A percentile compares a stretch with the other conserved stretches of the same genome.
phyloP scores from a whole-genome alignment of 1,140 invertebrate species.

The Plectus sambesii region DNA sequence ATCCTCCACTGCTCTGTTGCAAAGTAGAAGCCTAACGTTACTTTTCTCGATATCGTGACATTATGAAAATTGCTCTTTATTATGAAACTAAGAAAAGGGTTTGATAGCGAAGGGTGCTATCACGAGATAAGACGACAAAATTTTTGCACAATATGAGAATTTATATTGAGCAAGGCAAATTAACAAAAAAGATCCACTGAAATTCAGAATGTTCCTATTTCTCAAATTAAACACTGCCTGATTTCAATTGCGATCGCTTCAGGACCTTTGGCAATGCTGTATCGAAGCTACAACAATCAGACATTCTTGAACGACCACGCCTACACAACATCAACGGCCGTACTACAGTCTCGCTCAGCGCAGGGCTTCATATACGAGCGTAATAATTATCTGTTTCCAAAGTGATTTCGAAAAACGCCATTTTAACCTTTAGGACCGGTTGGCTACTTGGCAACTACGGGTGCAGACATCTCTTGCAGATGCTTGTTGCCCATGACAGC shows the following conservation, averaged over 20 bases:
- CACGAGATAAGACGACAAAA: no score
- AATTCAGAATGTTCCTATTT: no score
- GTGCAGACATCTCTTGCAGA: slow-evolving; percentile 24
- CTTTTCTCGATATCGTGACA: no score
- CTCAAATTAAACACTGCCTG: no score
- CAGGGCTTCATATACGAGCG: slow-evolving; percentile 31
- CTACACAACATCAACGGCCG: slow-evolving; percentile 35
- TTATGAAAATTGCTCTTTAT: no score
- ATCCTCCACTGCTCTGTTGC: slow-evolving; percentile 10
- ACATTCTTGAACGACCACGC: slow-evolving; percentile 30
- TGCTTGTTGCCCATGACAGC: slow-evolving; percentile 29
- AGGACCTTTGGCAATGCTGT: slow-evolving; percentile 25
- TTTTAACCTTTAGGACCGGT: slow-evolving; percentile 32
- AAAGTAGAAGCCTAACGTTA: no score
- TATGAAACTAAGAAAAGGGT: no score
- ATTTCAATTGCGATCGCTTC: slow-evolving; percentile 17
- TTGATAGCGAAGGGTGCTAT: no score
- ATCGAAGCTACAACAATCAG: slow-evolving; percentile 31
- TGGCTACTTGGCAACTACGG: slow-evolving; percentile 28
- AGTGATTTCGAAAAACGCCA: no score
- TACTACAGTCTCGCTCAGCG: slow-evolving; percentile 24
- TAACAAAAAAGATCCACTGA: no score
- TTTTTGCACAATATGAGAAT: no score
- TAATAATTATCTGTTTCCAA: slow-evolving; percentile 11
- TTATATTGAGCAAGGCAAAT: no score